These are phyloP conservation scores for Oreonectes daqikongensis DNA, from an alignment of 2,797 vertebrate genomes.

Conservation along the genomic window DNA sequence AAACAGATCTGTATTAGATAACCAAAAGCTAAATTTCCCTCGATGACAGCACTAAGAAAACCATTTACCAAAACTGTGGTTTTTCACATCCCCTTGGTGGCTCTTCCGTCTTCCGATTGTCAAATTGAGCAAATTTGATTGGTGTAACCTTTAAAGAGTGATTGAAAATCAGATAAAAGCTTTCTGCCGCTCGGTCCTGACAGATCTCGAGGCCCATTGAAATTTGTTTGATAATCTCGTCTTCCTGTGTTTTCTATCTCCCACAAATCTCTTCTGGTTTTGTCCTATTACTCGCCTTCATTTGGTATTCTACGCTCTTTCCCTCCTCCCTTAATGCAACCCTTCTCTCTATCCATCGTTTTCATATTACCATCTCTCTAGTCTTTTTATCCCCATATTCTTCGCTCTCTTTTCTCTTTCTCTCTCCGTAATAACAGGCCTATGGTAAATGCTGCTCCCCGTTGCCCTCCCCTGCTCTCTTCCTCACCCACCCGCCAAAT, in stretches of 20 bases:
- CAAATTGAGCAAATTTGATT: conserved; percentile 29
- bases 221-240: conserved; percentile 44
- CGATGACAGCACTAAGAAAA: background rate
- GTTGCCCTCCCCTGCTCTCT: conserved; percentile 57
- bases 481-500: conserved; percentile 67
- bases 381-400: conserved; percentile 33
- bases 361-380: conserved; percentile 26
- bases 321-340: conserved; percentile 35
- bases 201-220: conserved; percentile 37
- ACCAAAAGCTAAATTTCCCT: conserved; percentile 31
- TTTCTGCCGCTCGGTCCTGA: conserved; percentile 6
- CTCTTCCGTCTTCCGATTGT: conserved; percentile 4
- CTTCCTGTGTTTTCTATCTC: background rate
- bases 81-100: conserved; percentile 7
- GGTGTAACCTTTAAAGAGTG: conserved; percentile 43
- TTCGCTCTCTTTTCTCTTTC: conserved; percentile 27
- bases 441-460: conserved; percentile 71
- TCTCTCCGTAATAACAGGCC: conserved; percentile 63
- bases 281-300: conserved; percentile 36
- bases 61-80: conserved; percentile 18
- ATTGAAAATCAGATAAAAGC: conserved; percentile 50
- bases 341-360: conserved; percentile 21
- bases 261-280: conserved; percentile 33
- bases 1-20: conserved; percentile 38
- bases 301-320: conserved; percentile 20